These are phyloP conservation scores for Enteromius mattozi DNA, from an alignment of 2,797 vertebrate species.

Conservation along the genomic window DNA sequence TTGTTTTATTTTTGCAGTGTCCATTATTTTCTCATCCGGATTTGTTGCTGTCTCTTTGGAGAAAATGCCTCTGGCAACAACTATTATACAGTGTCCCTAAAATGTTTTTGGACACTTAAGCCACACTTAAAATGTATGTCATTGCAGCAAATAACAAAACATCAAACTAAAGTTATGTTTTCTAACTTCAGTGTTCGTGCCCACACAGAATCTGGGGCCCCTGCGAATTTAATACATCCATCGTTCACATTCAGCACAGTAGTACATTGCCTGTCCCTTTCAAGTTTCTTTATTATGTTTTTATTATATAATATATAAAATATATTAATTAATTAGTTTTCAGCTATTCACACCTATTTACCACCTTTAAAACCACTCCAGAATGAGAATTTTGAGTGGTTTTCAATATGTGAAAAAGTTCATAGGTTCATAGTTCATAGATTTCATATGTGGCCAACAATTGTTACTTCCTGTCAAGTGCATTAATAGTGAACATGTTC, in stretches of 20 bases:
- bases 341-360: background rate
- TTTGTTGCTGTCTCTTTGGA: constrained; percentile 3
- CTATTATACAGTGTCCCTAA: background rate
- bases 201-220: background rate
- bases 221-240: background rate
- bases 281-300: background rate
- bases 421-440: background rate
- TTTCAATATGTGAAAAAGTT: background rate
- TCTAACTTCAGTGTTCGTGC: background rate
- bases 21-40: constrained; percentile 1
- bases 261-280: background rate
- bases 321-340: background rate
- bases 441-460: background rate
- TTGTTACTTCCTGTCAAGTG: background rate
- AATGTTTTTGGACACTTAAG: constrained; percentile 5
- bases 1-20: background rate
- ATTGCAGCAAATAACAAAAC: constrained; percentile 19
- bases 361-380: background rate
- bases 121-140: background rate
- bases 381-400: background rate
- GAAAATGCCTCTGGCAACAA: constrained; percentile 13
- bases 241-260: background rate
- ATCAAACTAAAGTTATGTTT: background rate
- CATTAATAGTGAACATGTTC: background rate
- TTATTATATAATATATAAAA: background rate